Evolutionary conservation across 2,113 vertebrate genomes (phyloP).

Genomic region (Madoqua kirkii): DNA sequence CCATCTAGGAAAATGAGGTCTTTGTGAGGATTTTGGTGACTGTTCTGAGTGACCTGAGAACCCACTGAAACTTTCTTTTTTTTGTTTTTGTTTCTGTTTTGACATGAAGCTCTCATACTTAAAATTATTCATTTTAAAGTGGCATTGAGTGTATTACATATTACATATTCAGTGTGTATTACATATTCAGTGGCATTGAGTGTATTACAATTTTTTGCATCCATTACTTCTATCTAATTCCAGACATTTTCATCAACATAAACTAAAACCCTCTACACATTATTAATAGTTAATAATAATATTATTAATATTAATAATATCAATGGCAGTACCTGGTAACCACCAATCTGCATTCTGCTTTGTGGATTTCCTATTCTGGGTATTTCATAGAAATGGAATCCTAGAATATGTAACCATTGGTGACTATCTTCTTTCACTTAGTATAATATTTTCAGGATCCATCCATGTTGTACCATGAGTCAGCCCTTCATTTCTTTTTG

Average conservation of each 20-base stretch:
- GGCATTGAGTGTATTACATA: not conserved
- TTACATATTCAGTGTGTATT: too few relatives aligned
- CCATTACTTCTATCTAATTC: not conserved
- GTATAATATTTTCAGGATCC: not conserved
- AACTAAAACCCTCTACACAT: not conserved
- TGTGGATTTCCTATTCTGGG: not conserved
- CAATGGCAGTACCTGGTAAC: not conserved
- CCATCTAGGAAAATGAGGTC: rapidly evolving
- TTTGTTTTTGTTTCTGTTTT: not conserved
- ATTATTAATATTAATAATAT: not conserved
- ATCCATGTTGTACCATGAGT: not conserved
- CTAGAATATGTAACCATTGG: not conserved
- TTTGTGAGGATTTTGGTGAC: not conserved
- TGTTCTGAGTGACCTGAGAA: not conserved
- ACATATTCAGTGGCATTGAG: not conserved
- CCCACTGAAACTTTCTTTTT: not conserved
- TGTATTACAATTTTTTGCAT: not conserved
- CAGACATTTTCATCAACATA: not conserved
- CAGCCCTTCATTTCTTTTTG: not conserved
- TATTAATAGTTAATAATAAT: not conserved
- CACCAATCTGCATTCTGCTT: not conserved
- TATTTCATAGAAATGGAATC: not conserved
- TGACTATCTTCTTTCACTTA: not conserved
- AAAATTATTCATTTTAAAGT: not conserved
- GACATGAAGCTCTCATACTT: not conserved